Conservation (phyloP, 1,140 invertebrate species). For the Zaprionus africanus region DNA sequence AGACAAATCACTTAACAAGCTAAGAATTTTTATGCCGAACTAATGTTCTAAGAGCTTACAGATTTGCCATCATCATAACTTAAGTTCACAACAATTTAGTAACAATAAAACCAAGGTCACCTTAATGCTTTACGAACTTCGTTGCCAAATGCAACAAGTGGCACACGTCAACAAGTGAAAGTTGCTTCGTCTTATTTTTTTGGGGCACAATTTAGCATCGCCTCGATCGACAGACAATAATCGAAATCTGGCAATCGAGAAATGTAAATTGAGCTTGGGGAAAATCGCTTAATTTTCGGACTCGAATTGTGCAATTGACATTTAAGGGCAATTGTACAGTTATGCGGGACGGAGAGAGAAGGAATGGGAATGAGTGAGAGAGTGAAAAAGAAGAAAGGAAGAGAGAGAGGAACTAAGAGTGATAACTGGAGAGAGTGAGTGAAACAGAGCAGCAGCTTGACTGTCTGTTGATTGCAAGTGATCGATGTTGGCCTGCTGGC, state of each 20-base stretch:
- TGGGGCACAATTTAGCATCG: constrained; percentile 47
- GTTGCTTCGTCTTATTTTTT: constrained; percentile 48
- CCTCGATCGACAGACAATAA: constrained; percentile 67
- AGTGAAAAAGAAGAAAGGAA: constrained; percentile 27
- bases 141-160: constrained; percentile 31
- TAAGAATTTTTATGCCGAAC: constrained; percentile 27
- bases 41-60: no score
- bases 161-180: constrained; percentile 64
- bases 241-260: constrained; percentile 58
- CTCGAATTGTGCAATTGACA: constrained; percentile 31
- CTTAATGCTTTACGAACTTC: neutral
- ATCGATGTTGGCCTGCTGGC: constrained; percentile 52
- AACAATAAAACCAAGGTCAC: neutral
- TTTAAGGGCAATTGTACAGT: constrained; percentile 60
- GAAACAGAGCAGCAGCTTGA: neutral
- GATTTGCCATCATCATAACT: neutral
- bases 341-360: constrained; percentile 47
- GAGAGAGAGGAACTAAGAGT: neutral
- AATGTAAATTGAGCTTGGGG: constrained; percentile 71
- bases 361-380: constrained; percentile 3
- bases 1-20: constrained; percentile 63
- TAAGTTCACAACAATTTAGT: neutral
- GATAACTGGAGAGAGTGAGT: neutral
- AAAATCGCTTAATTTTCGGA: constrained; percentile 77
- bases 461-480: constrained; percentile 36